Percentiles rank a stretch among this genome's conserved stretches.
Conservation (phyloP, 2,113 vertebrate genomes). For the Serinus canaria region DNA sequence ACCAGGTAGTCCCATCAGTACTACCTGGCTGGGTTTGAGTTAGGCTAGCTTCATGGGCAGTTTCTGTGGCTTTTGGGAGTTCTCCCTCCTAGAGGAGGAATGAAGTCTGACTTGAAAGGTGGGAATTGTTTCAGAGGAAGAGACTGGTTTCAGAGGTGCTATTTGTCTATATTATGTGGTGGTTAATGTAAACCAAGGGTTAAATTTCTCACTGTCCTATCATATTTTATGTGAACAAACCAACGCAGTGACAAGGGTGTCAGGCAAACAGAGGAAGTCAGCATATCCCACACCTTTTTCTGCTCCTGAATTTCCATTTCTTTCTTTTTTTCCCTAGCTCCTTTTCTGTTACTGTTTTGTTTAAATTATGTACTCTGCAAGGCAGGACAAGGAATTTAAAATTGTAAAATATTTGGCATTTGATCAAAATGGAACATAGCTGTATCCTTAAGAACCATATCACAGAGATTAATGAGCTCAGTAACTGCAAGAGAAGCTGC, state of each 20-base stretch:
- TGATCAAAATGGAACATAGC: not conserved
- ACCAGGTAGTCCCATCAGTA: not conserved
- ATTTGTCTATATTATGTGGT: not conserved
- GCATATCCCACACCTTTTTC: not conserved
- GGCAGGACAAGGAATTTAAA: not conserved
- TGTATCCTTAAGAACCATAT: not conserved
- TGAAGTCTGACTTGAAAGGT: conserved; percentile 30
- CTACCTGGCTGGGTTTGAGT: not conserved
- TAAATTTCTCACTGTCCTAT: not conserved
- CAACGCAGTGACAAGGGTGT: not conserved
- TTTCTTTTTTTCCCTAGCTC: not conserved
- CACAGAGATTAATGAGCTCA: conserved; percentile 12
- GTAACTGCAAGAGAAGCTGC: not conserved
- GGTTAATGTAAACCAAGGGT: not conserved
- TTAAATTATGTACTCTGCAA: not conserved
- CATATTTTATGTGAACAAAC: not conserved
- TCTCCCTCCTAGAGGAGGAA: not conserved
- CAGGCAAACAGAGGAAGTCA: not conserved
- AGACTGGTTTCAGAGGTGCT: not conserved
- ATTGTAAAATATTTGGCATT: not conserved
- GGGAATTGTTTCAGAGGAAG: not conserved
- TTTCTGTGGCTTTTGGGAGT: conserved; percentile 6
- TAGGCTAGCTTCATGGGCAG: not conserved
- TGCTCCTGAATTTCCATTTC: not conserved
- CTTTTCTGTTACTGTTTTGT: not conserved